Percentiles rank a stretch among this genome's conserved stretches.
phyloP scores from a whole-genome alignment of 30 jellyfish, hydroid and myxozoan species.

The Mastigias papua region DNA sequence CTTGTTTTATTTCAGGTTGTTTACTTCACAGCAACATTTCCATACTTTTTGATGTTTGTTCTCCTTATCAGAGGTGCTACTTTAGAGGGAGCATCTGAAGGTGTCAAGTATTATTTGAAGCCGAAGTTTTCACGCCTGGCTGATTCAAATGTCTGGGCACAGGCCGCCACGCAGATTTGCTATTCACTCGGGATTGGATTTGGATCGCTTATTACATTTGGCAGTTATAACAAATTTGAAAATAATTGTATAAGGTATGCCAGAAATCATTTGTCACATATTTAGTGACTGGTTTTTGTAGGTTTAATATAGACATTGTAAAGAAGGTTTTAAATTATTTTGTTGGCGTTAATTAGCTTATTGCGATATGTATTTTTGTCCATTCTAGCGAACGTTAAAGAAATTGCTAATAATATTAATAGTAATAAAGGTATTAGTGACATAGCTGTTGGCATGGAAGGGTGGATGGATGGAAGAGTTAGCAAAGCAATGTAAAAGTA shows the following conservation, averaged over 20 bases:
- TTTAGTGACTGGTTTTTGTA: not conserved
- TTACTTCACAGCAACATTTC: slow-evolving; percentile 95
- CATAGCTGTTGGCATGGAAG: no score
- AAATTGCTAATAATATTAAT: no score
- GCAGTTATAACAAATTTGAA: slow-evolving; percentile 91
- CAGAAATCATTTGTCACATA: not conserved
- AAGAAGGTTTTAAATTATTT: no score
- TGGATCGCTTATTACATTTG: slow-evolving; percentile 94
- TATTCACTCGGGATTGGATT: slow-evolving; percentile 97
- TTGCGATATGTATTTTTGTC: no score
- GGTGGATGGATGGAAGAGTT: no score
- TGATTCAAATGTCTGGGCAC: slow-evolving; percentile 92
- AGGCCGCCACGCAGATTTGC: slow-evolving; percentile 96
- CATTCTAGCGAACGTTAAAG: no score
- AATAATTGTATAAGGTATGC: slow-evolving; percentile 85
- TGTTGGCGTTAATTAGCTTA: no score
- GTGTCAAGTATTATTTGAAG: slow-evolving; percentile 83
- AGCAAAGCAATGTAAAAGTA: no score
- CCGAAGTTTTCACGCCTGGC: slow-evolving; percentile 81
- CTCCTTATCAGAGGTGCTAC: slow-evolving; percentile 89
- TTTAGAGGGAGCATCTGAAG: slow-evolving; percentile 86
- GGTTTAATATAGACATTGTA: no score
- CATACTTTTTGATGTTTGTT: slow-evolving; percentile 82
- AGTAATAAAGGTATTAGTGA: no score
- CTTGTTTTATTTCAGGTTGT: slow-evolving; percentile 79